phyloP scores from a whole-genome alignment of 2,888 invertebrate genomes.

The Ochropleura leucogaster region DNA sequence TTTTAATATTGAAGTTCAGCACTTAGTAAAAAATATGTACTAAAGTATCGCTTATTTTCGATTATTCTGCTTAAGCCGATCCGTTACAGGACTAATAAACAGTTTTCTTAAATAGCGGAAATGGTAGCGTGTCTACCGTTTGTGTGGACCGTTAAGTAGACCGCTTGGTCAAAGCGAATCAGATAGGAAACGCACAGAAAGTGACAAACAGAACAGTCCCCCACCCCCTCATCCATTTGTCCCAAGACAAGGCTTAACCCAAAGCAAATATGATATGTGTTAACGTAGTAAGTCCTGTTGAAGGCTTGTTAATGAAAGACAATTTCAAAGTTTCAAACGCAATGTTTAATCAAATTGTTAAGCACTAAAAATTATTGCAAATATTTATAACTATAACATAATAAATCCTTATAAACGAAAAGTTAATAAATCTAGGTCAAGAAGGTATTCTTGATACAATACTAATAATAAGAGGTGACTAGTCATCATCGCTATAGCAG shows the following conservation, averaged over 20 bases:
- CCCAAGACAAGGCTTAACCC: not conserved
- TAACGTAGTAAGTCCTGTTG: not conserved
- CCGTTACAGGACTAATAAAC: too few species aligned
- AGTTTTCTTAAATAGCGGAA: too few species aligned
- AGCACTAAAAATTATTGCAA: conserved; percentile 3
- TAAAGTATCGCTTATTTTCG: too few species aligned
- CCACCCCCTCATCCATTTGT: not conserved
- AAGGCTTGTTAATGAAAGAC: conserved; percentile 28
- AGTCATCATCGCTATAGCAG: conserved; percentile 15
- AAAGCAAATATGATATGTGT: not conserved
- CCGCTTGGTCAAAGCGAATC: too few species aligned
- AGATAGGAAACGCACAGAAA: too few species aligned
- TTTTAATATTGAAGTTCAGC: too few species aligned
- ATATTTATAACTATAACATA: conserved; percentile 8
- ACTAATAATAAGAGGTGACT: conserved; percentile 3
- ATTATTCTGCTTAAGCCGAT: too few species aligned
- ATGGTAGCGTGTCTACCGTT: too few species aligned
- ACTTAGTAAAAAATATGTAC: too few species aligned
- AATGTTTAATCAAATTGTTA: conserved; percentile 38
- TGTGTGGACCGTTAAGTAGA: too few species aligned
- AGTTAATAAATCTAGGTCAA: conserved; percentile 18
- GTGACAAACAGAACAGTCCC: too few species aligned
- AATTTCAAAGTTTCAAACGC: not conserved
- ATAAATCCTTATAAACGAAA: conserved; percentile 34
- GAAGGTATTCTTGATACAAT: conserved; percentile 6